Conservation (phyloP, 64 coral and sea anemone genomes). For the Montipora foliosa region DNA sequence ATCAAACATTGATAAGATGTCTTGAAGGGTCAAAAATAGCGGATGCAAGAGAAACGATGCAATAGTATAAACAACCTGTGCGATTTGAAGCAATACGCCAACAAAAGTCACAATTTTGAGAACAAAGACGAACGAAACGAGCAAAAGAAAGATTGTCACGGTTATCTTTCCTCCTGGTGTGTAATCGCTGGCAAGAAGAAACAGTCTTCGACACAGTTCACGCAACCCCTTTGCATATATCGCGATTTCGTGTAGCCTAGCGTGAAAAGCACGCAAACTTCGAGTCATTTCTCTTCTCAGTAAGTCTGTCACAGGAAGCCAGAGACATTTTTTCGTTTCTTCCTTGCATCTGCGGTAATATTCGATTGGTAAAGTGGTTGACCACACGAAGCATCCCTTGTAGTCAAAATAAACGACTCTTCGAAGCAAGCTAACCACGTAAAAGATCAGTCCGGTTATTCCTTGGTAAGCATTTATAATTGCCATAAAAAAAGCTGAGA, state of each 20-base stretch:
- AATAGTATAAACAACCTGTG: not conserved
- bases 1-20: slow-evolving; percentile 23
- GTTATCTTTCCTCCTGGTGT: slow-evolving; percentile 57
- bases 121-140: slow-evolving; percentile 2
- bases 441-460: not conserved
- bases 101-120: slow-evolving; percentile 28
- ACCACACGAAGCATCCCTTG: not conserved
- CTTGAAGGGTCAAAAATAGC: slow-evolving; percentile 27
- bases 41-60: slow-evolving; percentile 44
- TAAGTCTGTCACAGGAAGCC: not conserved
- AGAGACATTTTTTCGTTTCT: not conserved
- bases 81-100: slow-evolving; percentile 31
- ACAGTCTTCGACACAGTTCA: slow-evolving; percentile 64
- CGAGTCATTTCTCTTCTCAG: not conserved
- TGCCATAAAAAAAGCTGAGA: not conserved
- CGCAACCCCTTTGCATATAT: slow-evolving; percentile 55
- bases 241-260: slow-evolving; percentile 17
- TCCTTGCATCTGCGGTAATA: slow-evolving; percentile 13
- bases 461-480: not conserved
- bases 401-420: slow-evolving; percentile 17
- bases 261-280: not conserved
- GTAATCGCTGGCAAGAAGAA: slow-evolving; percentile 66
- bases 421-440: slow-evolving; percentile 2
- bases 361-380: not conserved
- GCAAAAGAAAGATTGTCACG: slow-evolving; percentile 14